Conservation (phyloP, 2,113 vertebrate species). For the Eupsittula cactorum region DNA sequence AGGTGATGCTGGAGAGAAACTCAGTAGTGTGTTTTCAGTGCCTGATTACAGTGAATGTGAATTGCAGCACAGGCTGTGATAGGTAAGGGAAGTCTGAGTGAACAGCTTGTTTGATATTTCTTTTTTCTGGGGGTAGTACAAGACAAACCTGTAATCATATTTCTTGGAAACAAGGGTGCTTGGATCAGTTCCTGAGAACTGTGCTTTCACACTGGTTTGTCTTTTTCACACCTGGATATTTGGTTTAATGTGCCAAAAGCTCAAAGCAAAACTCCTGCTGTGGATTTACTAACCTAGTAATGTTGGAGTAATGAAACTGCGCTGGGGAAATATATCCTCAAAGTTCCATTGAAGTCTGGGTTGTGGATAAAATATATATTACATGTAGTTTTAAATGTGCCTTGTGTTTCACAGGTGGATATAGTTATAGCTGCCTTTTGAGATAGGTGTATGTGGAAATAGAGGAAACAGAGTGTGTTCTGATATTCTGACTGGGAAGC, state of each 20-base stretch:
- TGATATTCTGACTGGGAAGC: background rate
- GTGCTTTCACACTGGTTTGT: background rate
- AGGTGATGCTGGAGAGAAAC: background rate
- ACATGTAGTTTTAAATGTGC: background rate
- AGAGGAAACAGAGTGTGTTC: background rate
- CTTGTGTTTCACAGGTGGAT: background rate
- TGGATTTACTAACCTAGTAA: background rate
- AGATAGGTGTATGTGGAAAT: background rate
- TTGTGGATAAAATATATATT: background rate
- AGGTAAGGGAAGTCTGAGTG: background rate
- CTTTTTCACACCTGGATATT: background rate
- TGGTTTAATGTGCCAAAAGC: background rate
- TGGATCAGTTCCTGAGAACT: background rate
- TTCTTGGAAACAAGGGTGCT: background rate
- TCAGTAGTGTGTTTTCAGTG: background rate
- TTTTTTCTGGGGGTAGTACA: background rate
- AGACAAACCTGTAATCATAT: background rate
- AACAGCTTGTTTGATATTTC: background rate
- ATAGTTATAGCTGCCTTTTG: background rate
- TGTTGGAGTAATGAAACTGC: background rate
- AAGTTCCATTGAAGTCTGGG: background rate
- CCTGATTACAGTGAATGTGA: background rate
- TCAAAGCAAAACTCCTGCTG: background rate
- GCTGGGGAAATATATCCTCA: background rate
- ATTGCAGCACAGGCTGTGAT: background rate